These are phyloP conservation scores for Muraenolepis orangiensis DNA, from an alignment of 2,797 vertebrate genomes.

Conservation along the genomic window DNA sequence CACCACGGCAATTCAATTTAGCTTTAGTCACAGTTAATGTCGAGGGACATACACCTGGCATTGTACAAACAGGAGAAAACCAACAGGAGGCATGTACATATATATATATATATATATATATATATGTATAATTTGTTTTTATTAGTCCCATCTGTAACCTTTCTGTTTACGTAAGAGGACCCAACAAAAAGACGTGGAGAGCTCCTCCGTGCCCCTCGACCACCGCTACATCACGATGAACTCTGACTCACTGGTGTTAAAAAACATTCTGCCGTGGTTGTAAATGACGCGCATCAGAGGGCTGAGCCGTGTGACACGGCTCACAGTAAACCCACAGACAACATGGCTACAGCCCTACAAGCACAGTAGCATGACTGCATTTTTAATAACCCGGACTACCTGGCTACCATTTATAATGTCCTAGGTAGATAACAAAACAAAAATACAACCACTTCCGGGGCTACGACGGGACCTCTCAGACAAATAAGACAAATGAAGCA, in stretches of 20 bases:
- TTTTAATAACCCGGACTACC: not conserved
- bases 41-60: not conserved
- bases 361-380: not conserved
- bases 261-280: not conserved
- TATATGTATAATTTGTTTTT: not conserved
- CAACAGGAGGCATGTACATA: not conserved
- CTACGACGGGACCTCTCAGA: not conserved
- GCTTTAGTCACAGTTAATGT: not conserved
- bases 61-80: not conserved
- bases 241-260: slow-evolving; percentile 4
- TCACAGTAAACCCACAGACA: slow-evolving; percentile 24
- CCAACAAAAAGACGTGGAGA: slow-evolving; percentile 14
- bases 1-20: slow-evolving; percentile 45
- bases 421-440: slow-evolving; percentile 1
- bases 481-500: not conserved
- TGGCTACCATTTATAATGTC: not conserved
- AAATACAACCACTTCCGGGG: not conserved
- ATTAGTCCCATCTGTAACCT: slow-evolving; percentile 14
- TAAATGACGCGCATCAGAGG: slow-evolving; percentile 22
- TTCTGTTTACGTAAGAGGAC: slow-evolving; percentile 5
- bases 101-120: not conserved
- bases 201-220: too few species aligned
- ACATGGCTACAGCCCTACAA: not conserved
- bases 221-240: slow-evolving; percentile 28
- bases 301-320: slow-evolving; percentile 21